Evolutionary conservation across 2,797 vertebrate species (phyloP).

Genomic region (Rhodeus uyekii): DNA sequence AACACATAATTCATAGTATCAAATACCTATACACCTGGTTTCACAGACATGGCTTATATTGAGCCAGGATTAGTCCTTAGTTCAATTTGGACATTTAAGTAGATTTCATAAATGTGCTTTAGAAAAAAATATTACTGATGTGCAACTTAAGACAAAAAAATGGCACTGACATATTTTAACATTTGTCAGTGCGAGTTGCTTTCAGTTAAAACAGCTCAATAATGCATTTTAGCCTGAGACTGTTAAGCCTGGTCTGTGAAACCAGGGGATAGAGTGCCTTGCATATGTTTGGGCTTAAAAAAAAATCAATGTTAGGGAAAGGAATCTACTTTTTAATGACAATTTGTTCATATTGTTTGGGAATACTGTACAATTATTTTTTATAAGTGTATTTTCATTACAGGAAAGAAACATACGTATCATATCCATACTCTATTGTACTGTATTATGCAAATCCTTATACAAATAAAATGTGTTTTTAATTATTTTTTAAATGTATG

Average conservation of each 20-base stretch:
- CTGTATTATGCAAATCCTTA: conserved; percentile 27
- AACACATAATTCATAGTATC: not conserved
- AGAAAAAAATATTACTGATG: no score
- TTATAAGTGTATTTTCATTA: not conserved
- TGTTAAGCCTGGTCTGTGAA: no score
- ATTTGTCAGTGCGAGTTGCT: no score
- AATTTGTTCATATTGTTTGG: not conserved
- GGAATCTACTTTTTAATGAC: not conserved
- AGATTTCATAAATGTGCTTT: no score
- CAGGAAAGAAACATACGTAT: not conserved
- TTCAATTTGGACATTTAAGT: no score
- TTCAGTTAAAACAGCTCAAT: no score
- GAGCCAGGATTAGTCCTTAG: no score
- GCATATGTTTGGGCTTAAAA: not conserved
- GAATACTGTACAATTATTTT: not conserved
- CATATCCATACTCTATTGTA: not conserved
- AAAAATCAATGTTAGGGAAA: not conserved
- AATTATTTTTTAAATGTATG: not conserved
- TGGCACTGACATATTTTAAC: no score
- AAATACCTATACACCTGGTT: no score
- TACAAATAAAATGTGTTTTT: conserved; percentile 45
- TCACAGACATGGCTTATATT: no score
- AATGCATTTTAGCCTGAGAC: no score
- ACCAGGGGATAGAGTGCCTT: not conserved
- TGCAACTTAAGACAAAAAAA: no score